Evolutionary conservation across 2,888 invertebrate genomes (phyloP).

Genomic region (Physocephala rufipes): DNA sequence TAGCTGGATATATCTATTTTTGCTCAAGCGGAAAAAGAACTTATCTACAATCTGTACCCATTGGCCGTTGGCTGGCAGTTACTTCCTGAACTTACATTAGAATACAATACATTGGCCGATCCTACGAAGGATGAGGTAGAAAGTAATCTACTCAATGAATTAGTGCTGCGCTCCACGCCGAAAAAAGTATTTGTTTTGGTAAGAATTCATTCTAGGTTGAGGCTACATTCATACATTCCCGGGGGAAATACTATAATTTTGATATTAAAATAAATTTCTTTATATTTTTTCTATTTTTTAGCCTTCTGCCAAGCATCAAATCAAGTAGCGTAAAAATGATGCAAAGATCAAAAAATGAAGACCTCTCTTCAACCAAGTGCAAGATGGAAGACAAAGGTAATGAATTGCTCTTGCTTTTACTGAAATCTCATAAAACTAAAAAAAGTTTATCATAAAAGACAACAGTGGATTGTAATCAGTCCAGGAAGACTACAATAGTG

Average conservation of each 20-base stretch:
- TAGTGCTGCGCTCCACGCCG: constrained; percentile 65
- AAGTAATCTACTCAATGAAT: constrained; percentile 59
- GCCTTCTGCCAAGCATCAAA: constrained; percentile 59
- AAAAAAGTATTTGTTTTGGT: constrained; percentile 66
- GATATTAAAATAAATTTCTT: no score
- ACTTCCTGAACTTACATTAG: constrained; percentile 61
- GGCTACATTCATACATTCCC: not conserved
- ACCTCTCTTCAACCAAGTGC: not conserved
- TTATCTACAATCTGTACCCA: constrained; percentile 64
- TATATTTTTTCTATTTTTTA: constrained; percentile 40
- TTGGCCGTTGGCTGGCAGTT: constrained; percentile 65
- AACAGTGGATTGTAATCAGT: no score
- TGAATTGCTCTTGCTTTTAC: not conserved
- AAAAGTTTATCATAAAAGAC: not conserved
- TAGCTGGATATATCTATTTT: constrained; percentile 65
- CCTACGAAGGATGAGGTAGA: constrained; percentile 60
- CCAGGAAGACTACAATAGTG: not conserved
- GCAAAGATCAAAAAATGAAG: not conserved
- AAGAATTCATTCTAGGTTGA: constrained; percentile 39
- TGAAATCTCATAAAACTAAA: not conserved
- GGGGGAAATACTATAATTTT: not conserved
- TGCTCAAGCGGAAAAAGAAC: constrained; percentile 62
- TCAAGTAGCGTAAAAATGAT: constrained; percentile 50
- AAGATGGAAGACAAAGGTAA: not conserved
- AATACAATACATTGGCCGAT: constrained; percentile 63